These are phyloP conservation scores for Felis catus DNA, from an alignment of 2,113 vertebrate species.

Conservation along the genomic window DNA sequence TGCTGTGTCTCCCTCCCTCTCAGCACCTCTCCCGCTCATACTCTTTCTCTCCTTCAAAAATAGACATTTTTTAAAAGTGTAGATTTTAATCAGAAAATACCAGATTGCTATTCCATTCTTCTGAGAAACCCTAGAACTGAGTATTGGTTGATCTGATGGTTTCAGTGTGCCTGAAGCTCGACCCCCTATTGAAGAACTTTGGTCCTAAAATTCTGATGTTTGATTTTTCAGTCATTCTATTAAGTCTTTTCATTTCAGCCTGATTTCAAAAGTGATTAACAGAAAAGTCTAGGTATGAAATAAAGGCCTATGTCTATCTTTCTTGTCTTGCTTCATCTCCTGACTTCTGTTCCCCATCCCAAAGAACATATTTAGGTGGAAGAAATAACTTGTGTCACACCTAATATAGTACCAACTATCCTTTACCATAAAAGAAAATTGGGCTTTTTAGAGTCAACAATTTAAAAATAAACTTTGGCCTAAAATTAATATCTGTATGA, in stretches of 20 bases:
- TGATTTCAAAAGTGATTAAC: neutral
- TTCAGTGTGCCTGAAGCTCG: neutral
- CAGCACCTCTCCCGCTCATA: too few species aligned
- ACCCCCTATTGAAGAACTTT: neutral
- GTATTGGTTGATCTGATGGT: neutral
- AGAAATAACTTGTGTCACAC: neutral
- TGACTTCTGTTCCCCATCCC: neutral
- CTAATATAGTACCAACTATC: neutral
- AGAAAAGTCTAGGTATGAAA: neutral
- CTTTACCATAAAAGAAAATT: constrained; percentile 1
- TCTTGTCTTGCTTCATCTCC: neutral
- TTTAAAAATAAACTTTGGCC: constrained; percentile 21
- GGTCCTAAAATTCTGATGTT: neutral
- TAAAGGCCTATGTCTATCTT: neutral
- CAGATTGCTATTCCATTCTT: neutral
- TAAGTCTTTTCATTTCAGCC: constrained; percentile 21
- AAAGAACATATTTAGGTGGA: neutral
- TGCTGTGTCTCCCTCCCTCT: too few species aligned
- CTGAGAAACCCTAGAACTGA: neutral
- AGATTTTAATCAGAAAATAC: neutral
- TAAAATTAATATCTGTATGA: constrained; percentile 20
- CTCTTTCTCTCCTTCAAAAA: too few species aligned
- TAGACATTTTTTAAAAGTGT: neutral
- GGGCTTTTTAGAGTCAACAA: neutral
- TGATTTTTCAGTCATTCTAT: neutral